These are phyloP conservation scores for Myiotriccus ornatus DNA, from an alignment of 2,797 vertebrate species.

Conservation along the genomic window DNA sequence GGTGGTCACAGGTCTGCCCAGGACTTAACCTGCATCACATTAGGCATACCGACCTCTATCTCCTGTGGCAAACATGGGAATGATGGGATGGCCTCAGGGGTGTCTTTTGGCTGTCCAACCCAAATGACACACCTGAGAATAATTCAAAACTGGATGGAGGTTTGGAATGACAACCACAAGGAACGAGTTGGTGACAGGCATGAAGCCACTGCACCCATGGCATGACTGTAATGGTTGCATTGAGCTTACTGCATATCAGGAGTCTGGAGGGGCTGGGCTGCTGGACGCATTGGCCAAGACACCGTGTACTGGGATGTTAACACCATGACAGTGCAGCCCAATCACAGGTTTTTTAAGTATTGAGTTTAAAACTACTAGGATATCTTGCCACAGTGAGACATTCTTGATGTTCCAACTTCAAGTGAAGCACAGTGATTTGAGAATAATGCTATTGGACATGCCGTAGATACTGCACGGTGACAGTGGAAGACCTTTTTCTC, in stretches of 20 bases:
- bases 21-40: background rate
- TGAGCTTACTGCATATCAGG: background rate
- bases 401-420: background rate
- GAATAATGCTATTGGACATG: constrained; percentile 5
- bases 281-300: background rate
- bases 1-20: background rate
- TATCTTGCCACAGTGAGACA: background rate
- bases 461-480: constrained; percentile 4
- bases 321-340: background rate
- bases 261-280: background rate
- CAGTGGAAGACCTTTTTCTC: background rate
- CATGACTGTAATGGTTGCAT: background rate
- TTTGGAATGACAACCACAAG: background rate
- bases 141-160: background rate
- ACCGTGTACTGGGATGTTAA: background rate
- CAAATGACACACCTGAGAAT: background rate
- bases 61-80: background rate
- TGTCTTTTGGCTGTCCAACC: background rate
- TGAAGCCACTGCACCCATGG: background rate
- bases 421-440: background rate
- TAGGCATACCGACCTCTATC: background rate
- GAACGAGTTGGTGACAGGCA: background rate
- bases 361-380: background rate
- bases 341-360: background rate
- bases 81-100: background rate